Evolutionary conservation across 2,888 invertebrate species (phyloP), one percentile per base, ranked within the genome.

Genomic region (Osmoderma eremita): DNA sequence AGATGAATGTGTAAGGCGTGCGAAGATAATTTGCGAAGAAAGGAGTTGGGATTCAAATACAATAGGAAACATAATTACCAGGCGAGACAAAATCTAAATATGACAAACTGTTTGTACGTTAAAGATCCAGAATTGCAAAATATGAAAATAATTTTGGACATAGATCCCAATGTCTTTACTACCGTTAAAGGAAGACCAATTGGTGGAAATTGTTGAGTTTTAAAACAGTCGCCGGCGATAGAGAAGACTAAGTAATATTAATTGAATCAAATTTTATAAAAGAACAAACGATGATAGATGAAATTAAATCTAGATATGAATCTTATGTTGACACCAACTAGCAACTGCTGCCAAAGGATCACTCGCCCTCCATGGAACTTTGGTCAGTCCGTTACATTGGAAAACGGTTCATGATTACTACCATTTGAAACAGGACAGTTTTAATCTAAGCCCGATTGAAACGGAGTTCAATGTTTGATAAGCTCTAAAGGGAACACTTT

Each of bases 101-200:
- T 89, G 71, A 82, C 88, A 30, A 82, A 85, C 70, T 80, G 88
- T 65, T 81, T 89, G 50, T 88, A 84, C 65, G 83, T 89, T 20
- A 81, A 86, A 76, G 85, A 86, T 71, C 84, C 86, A n/a, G 80
- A 82, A 30, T 68, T 78, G 3, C 74, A 74, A 18, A 84, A 84
- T 68, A 84, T 86, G 24, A 84, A 85, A 71, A 86, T 88, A 1
- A 86, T 90, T 54, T 83, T 87, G 13, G 89, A 90, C 78, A 84
- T 90, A 41, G 88, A 90, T 77, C 87, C 88, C 0, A 85, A 87
- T 70, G 90, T 88, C 78, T 90, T 88, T 76, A 84, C 85, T 0
- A 85, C 87, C 39, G 84, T 89, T 38, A 86, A 86, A 78, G 89
- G 88, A 5, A 84, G 88, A 36, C 86, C 88, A 0, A 82, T 88